These are phyloP conservation scores for Arnoldichthys spilopterus DNA, from an alignment of 2,797 vertebrate genomes.

Conservation along the genomic window DNA sequence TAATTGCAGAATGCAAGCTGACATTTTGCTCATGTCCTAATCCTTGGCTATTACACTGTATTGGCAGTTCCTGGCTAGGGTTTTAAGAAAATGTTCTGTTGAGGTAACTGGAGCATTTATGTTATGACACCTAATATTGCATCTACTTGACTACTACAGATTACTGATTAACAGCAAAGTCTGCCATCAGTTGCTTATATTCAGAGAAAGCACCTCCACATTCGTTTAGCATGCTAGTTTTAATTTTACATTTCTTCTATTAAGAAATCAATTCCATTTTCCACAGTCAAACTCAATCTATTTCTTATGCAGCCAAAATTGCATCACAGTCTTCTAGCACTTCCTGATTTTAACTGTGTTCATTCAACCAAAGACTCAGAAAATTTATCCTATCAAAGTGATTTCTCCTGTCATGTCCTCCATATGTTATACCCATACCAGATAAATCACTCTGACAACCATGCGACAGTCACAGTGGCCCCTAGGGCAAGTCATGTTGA, in stretches of 20 bases:
- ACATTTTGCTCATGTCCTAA: too few species aligned
- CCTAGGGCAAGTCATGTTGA: conserved; percentile 49
- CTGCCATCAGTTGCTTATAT: neutral
- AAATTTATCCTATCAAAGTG: conserved; percentile 45
- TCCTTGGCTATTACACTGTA: too few species aligned
- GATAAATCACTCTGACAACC: conserved; percentile 57
- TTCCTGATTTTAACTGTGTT: neutral
- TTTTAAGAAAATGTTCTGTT: neutral
- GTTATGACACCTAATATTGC: neutral
- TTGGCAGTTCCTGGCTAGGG: neutral
- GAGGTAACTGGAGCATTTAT: neutral
- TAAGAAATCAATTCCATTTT: neutral
- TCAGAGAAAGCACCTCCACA: neutral
- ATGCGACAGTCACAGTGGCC: conserved; percentile 38
- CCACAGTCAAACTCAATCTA: neutral
- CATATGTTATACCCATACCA: conserved; percentile 53
- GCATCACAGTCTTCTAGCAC: neutral
- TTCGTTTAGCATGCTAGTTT: neutral
- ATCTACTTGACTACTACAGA: neutral
- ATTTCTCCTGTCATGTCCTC: conserved; percentile 48
- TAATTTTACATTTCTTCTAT: neutral
- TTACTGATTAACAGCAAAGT: neutral
- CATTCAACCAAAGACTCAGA: neutral
- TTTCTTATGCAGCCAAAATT: neutral
- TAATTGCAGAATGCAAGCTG: too few species aligned